Base-by-base conservation (phyloP, 92 coral and sea anemone species). In the Phenganax subtilis region DNA sequence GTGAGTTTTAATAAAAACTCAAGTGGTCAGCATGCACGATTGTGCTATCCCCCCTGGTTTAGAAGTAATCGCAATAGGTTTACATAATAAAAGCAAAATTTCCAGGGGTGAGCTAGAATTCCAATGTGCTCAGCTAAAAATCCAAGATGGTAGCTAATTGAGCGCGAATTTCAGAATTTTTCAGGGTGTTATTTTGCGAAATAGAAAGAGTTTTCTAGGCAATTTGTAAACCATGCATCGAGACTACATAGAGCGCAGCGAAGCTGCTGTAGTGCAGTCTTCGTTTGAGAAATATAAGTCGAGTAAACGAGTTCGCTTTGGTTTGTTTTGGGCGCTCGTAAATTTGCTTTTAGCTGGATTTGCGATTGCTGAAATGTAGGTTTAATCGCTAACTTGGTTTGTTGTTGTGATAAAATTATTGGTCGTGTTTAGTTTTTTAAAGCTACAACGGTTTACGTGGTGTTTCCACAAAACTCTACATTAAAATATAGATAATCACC, bases 271-370 rank as follows among this genome's bases (percentile, higher is more conserved):
- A 2, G 82, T 78, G 16, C 82, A 79, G 54, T 51, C 83, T 8
- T 79, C 83, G 59, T 79, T 30, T 54, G 57, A 64, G 53, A 79
- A 79, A 44, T 79, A 79, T 60, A 54, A 79, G 17, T 79, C 74
- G 8, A 79, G 73, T 60, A 63, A 73, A 79, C 67, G 74, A 64
- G 14, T 64, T 27, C 93, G 92, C 25, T 87, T 89, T 57, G 98
- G 92, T 0, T 86, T 92, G 87, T 88, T 93, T 47, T 93, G 98
- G 98, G 88, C 90, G 11, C 81, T 90, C 20, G 90, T 93, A 17
- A 91, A 93, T 83, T 79, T 93, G 27, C 64, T 88, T 54, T 80
- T 93, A 20, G 96, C 92, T 16, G 84, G 86, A 25, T 89, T 89
- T 47, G 87, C 90, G 57, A 80, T 86, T 71, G 77, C 91, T 0